phyloP scores from a whole-genome alignment of 2,113 vertebrate species.

The Acrocephalus arundinaceus region DNA sequence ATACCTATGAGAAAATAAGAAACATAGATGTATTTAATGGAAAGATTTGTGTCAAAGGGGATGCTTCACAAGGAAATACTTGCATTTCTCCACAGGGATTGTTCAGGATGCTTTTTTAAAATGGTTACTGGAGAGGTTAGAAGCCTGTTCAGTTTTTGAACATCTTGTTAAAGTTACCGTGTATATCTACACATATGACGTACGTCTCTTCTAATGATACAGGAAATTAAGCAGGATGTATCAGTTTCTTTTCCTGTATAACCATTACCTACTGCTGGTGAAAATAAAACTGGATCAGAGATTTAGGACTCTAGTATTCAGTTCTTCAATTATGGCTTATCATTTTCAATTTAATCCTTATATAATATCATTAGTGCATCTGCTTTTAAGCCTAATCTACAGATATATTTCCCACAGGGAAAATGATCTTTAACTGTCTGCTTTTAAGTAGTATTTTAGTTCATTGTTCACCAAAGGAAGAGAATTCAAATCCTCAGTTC shows the following conservation, averaged over 20 bases:
- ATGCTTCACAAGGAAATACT: neutral
- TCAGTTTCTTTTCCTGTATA: neutral
- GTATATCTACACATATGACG: neutral
- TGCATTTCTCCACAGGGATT: neutral
- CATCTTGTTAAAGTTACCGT: neutral
- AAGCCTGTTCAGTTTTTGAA: neutral
- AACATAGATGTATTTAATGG: neutral
- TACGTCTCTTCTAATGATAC: neutral
- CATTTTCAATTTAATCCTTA: neutral
- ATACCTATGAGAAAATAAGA: neutral
- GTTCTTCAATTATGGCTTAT: neutral
- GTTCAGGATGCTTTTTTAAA: neutral
- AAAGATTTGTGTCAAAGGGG: neutral
- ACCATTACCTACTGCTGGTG: neutral
- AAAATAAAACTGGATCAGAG: slow-evolving; percentile 1
- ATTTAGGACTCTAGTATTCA: neutral
- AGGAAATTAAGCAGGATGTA: neutral
- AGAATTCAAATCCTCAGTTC: neutral
- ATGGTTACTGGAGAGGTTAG: neutral
- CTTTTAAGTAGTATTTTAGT: neutral
- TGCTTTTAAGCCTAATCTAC: slow-evolving; percentile 7
- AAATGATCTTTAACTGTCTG: neutral
- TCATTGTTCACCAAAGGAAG: neutral
- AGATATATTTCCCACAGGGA: neutral
- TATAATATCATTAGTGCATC: neutral